These are phyloP conservation scores for Clitarchus hookeri DNA, from an alignment of 2,888 invertebrate species.

Conservation along the genomic window DNA sequence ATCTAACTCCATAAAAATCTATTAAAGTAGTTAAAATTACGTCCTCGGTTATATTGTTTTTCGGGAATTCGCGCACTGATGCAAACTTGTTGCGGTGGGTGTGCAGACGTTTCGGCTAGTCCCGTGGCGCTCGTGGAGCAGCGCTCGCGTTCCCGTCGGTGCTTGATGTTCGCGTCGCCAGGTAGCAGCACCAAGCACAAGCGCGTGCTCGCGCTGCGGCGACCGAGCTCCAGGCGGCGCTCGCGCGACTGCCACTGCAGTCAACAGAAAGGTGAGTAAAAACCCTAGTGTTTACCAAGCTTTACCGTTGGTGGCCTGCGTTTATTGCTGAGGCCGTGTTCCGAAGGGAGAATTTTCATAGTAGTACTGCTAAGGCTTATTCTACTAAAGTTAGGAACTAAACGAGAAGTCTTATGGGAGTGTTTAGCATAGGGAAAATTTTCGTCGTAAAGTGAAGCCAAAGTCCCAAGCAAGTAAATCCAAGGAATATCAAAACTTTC, in stretches of 20 bases:
- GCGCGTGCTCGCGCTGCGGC: slow-evolving; percentile 33
- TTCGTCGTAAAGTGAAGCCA: too few species aligned
- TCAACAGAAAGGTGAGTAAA: slow-evolving; percentile 26
- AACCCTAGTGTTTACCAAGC: not conserved
- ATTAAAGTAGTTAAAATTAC: too few species aligned
- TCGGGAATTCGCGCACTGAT: not conserved
- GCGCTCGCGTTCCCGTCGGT: slow-evolving; percentile 52
- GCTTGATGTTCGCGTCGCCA: slow-evolving; percentile 55
- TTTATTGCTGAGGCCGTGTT: not conserved
- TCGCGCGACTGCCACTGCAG: slow-evolving; percentile 21
- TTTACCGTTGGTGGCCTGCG: not conserved
- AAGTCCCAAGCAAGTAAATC: too few species aligned
- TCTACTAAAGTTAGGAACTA: too few species aligned
- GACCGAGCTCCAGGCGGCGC: slow-evolving; percentile 16
- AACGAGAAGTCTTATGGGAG: too few species aligned
- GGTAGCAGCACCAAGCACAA: slow-evolving; percentile 38
- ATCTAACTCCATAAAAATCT: too few species aligned
- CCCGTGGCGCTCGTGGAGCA: slow-evolving; percentile 47
- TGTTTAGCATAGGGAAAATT: too few species aligned
- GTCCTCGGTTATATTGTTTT: too few species aligned
- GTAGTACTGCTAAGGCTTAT: too few species aligned
- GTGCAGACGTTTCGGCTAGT: slow-evolving; percentile 38
- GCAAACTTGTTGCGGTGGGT: not conserved
- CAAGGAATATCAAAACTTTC: too few species aligned
- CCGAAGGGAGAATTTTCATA: not conserved